These are phyloP conservation scores for Drosophila anomelani DNA, from an alignment of 2,888 invertebrate species.

Conservation along the genomic window DNA sequence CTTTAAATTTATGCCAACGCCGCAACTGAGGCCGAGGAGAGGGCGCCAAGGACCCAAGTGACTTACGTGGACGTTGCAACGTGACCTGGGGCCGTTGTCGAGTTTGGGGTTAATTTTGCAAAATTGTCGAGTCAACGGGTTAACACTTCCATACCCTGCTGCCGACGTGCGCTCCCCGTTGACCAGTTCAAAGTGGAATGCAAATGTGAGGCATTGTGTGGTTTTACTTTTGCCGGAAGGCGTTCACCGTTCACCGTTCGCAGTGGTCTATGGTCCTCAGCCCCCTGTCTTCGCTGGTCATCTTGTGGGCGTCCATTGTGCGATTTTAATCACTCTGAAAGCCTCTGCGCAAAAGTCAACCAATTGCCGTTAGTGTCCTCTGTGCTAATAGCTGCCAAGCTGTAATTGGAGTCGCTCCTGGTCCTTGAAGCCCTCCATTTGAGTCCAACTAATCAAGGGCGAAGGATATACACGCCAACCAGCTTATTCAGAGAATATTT, in stretches of 20 bases:
- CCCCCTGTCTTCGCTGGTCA: slow-evolving; percentile 58
- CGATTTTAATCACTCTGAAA: slow-evolving; percentile 78
- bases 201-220: slow-evolving; percentile 79
- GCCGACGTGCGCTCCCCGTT: slow-evolving; percentile 22
- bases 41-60: slow-evolving; percentile 53
- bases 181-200: slow-evolving; percentile 73
- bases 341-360: slow-evolving; percentile 72
- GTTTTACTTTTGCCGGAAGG: slow-evolving; percentile 77
- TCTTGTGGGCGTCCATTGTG: slow-evolving; percentile 68
- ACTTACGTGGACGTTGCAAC: slow-evolving; percentile 76
- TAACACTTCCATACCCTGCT: slow-evolving; percentile 21
- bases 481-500: neutral
- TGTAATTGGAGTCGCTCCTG: slow-evolving; percentile 40
- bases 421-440: slow-evolving; percentile 6
- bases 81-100: slow-evolving; percentile 79
- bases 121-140: slow-evolving; percentile 81
- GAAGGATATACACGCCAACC: neutral
- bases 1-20: slow-evolving; percentile 78
- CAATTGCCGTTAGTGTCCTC: slow-evolving; percentile 62
- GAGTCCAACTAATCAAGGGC: slow-evolving; percentile 1
- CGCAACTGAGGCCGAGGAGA: slow-evolving; percentile 50
- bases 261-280: slow-evolving; percentile 6
- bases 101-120: slow-evolving; percentile 82
- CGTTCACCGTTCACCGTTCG: slow-evolving; percentile 33
- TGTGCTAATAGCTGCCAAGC: slow-evolving; percentile 58